Evolutionary conservation across 30 jellyfish, hydroid and myxozoan genomes (phyloP).

Genomic region (Cassiopea andromeda): DNA sequence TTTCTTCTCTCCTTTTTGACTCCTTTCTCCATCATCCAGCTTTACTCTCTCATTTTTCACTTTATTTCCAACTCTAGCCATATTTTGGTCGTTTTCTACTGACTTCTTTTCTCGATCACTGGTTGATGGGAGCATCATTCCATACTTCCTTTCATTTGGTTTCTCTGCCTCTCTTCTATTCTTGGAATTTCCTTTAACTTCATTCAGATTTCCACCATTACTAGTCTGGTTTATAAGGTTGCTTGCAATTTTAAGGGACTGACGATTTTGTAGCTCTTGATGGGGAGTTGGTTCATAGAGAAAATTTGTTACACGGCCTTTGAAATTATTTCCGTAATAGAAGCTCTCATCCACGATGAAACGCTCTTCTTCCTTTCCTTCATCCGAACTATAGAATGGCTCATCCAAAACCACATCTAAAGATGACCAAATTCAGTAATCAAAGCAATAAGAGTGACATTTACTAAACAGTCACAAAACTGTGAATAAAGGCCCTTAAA

Average conservation of each 20-base stretch:
- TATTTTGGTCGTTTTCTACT: constrained; percentile 9
- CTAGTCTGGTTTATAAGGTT: background rate
- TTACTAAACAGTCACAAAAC: no score
- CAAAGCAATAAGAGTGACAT: no score
- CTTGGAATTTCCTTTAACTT: background rate
- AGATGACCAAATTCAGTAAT: background rate
- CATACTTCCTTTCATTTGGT: constrained; percentile 14
- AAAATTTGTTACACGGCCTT: constrained; percentile 12
- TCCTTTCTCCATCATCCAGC: constrained; percentile 11
- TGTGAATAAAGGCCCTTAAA: no score
- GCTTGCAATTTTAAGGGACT: background rate
- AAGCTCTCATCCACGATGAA: constrained; percentile 12
- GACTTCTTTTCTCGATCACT: constrained; percentile 7
- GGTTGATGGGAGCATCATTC: constrained; percentile 11
- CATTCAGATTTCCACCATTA: background rate
- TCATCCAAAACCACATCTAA: constrained; percentile 57
- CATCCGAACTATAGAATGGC: constrained; percentile 55
- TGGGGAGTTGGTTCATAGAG: constrained; percentile 36
- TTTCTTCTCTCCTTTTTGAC: constrained; percentile 29
- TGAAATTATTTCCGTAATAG: background rate
- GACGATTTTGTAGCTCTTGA: background rate
- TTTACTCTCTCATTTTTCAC: constrained; percentile 17
- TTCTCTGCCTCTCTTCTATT: background rate
- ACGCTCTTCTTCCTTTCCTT: background rate
- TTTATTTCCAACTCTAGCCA: constrained; percentile 1